phyloP scores from a whole-genome alignment of 2,113 vertebrate species.

The Baryphthengus martii region DNA sequence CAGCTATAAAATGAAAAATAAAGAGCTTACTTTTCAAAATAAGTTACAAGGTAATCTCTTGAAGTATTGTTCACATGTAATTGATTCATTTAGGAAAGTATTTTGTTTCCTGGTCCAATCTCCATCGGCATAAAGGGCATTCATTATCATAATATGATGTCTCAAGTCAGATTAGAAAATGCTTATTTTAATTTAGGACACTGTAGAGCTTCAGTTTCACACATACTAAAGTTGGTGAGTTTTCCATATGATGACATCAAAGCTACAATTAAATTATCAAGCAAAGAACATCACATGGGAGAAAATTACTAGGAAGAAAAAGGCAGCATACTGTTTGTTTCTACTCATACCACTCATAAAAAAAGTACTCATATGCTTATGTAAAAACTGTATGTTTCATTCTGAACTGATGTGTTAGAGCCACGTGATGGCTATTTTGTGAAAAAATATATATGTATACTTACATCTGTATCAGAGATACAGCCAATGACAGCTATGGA shows the following conservation, averaged over 20 bases:
- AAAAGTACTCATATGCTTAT: background rate
- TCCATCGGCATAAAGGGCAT: background rate
- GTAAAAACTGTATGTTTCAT: background rate
- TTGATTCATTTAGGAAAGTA: background rate
- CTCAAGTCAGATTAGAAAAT: background rate
- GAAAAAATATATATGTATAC: no score
- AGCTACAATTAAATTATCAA: background rate
- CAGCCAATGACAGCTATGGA: constrained; percentile 88
- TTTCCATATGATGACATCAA: background rate
- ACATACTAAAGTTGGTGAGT: background rate
- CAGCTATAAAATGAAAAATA: constrained; percentile 72
- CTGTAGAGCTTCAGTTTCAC: background rate
- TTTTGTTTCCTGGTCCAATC: background rate
- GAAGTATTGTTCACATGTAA: background rate
- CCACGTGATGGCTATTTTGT: background rate
- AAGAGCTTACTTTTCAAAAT: background rate
- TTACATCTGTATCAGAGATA: constrained; percentile 87
- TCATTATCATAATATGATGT: background rate
- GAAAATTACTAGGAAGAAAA: background rate
- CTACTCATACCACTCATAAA: background rate
- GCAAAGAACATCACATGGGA: background rate
- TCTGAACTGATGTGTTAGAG: background rate
- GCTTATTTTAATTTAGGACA: background rate
- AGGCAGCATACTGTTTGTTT: background rate
- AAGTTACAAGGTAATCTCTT: background rate